phyloP scores from a whole-genome alignment of 2,113 vertebrate species.

The Dipodomys ordii region DNA sequence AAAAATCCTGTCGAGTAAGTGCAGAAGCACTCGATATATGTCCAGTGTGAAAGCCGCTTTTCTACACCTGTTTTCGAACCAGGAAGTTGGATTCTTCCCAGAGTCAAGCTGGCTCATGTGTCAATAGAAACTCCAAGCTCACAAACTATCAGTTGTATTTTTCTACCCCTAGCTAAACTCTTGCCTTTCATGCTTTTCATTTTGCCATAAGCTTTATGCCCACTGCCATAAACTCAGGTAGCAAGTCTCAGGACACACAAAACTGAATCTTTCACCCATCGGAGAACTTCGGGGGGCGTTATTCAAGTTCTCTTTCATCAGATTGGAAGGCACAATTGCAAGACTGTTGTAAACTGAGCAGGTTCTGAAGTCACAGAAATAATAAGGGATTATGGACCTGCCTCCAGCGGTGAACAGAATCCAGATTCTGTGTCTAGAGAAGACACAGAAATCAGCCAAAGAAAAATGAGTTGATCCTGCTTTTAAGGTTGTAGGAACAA shows the following conservation, averaged over 20 bases:
- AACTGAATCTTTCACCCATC: neutral
- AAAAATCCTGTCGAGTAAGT: conserved; percentile 57
- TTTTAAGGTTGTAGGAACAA: neutral
- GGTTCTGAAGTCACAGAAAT: conserved; percentile 34
- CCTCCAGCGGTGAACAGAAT: neutral
- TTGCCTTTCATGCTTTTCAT: neutral
- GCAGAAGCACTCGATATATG: conserved; percentile 39
- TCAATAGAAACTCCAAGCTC: conserved; percentile 67
- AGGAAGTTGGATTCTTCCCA: conserved; percentile 79
- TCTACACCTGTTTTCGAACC: conserved; percentile 70
- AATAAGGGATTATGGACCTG: neutral
- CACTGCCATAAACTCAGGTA: neutral
- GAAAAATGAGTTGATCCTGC: fast-evolving
- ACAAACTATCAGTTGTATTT: neutral
- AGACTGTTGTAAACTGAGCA: neutral
- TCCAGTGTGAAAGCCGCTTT: conserved; percentile 73
- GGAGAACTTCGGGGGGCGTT: neutral
- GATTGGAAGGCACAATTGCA: neutral
- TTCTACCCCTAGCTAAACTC: neutral
- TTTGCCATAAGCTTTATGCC: neutral
- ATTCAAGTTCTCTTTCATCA: neutral
- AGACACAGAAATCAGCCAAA: neutral
- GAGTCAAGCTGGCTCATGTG: conserved; percentile 45
- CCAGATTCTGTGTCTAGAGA: neutral
- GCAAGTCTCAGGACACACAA: fast-evolving